Evolutionary conservation across 2,797 vertebrate species (phyloP), one percentile per base, ranked within the genome.

Genomic region (Micromesistius poutassou): DNA sequence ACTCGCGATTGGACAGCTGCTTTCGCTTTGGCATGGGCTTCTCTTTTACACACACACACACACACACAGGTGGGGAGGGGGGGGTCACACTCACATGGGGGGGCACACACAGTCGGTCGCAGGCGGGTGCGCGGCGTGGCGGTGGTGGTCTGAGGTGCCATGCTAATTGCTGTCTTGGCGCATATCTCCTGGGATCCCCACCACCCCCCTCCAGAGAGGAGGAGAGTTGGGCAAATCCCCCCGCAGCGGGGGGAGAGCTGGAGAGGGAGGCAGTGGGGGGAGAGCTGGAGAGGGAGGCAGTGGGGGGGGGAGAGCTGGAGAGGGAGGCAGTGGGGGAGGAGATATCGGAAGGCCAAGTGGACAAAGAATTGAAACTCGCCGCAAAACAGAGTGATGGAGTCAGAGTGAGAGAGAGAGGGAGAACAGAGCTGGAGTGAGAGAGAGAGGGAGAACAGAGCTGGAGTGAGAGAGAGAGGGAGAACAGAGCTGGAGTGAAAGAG

Each of bases 141-240:
- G 86, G 86, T 85, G 84, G 85, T 55, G 87, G 86, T 86, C 88
- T 89, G 87, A 90, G 88, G 80, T 80, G 81, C 84, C 85, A 79
- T 89, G 87, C 89, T 93, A 93, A 93, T 93, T 93, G 92, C 92
- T 89, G 91, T 92, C 89, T 90, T 86, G 86, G 88, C 82, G 87
- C 10, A 76, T 71, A 81, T 91, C 92, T 92, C 91, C 86, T 55
- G 91, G 90, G 93, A 93, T 86, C 86, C 86, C 35, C 35, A 5
- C 85, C 35, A 88, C 82, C 78, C 66, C n/a, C 38, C 31, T 92
- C 89, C 90, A 90, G n/a, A 92, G 87, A 89, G 89, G 82, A 16
- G 89, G 90, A 90, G 90, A 88, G 87, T 87, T 84, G 88, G 87
- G n/a, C n/a, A n/a, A n/a, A n/a, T n/a, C n/a, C n/a, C n/a, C n/a